These are phyloP conservation scores for Notoglanidium macrostoma DNA, from an alignment of 2,797 vertebrate genomes.

Conservation along the genomic window DNA sequence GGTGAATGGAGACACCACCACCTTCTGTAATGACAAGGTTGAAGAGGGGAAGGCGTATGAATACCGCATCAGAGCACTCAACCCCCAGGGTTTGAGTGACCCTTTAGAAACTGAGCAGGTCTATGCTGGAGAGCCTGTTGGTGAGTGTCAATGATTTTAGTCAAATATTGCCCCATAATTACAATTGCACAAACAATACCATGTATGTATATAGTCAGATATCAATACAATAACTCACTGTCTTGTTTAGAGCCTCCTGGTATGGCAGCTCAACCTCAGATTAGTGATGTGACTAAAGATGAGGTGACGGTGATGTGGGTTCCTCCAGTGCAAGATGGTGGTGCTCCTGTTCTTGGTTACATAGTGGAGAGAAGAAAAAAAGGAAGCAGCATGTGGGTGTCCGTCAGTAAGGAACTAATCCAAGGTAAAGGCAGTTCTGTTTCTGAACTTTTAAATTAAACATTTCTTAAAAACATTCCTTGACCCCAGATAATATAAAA, in stretches of 20 bases:
- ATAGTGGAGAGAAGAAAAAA: constrained; percentile 72
- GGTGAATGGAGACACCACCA: constrained; percentile 64
- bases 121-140: constrained; percentile 67
- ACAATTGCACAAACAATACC: background rate
- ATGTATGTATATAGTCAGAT: background rate
- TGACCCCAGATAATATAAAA: background rate
- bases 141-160: constrained; percentile 55
- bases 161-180: background rate
- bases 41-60: constrained; percentile 71
- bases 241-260: constrained; percentile 64
- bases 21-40: constrained; percentile 67
- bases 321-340: constrained; percentile 61
- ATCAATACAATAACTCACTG: background rate
- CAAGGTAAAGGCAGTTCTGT: background rate
- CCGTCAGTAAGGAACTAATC: constrained; percentile 54
- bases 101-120: constrained; percentile 70
- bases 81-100: constrained; percentile 67
- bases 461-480: background rate
- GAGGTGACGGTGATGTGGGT: constrained; percentile 70
- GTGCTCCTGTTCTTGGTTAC: constrained; percentile 69
- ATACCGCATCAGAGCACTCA: constrained; percentile 70
- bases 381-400: constrained; percentile 70
- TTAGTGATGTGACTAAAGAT: constrained; percentile 70
- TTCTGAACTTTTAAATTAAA: background rate
- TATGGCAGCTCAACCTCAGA: constrained; percentile 64